Evolutionary conservation across 2,888 invertebrate species (phyloP).

Genomic region (Chrysina gloriosa): DNA sequence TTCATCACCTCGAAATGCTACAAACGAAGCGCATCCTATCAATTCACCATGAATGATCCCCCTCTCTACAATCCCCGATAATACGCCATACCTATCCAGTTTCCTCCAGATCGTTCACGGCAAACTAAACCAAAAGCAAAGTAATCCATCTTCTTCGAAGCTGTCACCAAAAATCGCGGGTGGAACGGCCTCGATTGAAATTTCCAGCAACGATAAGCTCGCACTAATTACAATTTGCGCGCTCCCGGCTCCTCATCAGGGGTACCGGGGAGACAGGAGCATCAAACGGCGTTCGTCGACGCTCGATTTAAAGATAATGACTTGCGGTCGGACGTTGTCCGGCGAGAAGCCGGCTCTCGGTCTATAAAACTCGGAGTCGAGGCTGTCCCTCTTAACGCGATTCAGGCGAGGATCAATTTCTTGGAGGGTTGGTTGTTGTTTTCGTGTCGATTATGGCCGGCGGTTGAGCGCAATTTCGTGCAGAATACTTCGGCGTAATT

Average conservation of each 20-base stretch:
- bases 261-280: not conserved
- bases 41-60: too few relatives aligned
- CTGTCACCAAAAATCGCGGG: conserved; percentile 31
- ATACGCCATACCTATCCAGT: too few relatives aligned
- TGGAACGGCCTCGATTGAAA: conserved; percentile 16
- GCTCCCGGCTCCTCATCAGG: conserved; percentile 19
- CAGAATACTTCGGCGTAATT: not conserved
- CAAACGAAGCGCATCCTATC: too few relatives aligned
- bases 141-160: conserved; percentile 36
- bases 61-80: too few relatives aligned
- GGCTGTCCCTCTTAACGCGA: not conserved
- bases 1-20: too few relatives aligned
- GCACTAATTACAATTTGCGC: conserved; percentile 29
- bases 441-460: not conserved
- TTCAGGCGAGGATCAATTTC: conserved; percentile 14
- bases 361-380: not conserved
- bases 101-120: too few relatives aligned
- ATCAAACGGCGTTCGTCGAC: not conserved
- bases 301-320: conserved; percentile 32
- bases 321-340: conserved; percentile 23
- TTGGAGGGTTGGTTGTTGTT: conserved; percentile 4
- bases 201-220: conserved; percentile 13
- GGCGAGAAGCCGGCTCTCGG: not conserved
- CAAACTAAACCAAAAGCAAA: conserved; percentile 31
- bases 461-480: not conserved